Evolutionary conservation across 1,140 invertebrate species (phyloP), one percentile per base, ranked within the genome.

Genomic region (Zaprionus nigranus): DNA sequence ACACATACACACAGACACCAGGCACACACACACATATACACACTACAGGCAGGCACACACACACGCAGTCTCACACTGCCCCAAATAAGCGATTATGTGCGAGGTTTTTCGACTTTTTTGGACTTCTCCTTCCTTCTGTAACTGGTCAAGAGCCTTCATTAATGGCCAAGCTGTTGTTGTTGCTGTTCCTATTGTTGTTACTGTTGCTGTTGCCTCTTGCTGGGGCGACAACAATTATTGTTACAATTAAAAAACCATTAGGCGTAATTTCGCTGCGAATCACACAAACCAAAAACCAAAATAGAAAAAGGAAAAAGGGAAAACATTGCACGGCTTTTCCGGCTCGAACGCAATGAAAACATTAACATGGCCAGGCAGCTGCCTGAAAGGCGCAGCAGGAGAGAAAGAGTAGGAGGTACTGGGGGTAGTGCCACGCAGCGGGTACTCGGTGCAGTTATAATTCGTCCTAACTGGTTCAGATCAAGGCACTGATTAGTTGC

Each of bases 171-270:
- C 34, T 76, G 56, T 9, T 34, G 9, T 34, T 34, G 30, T 30
- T 30, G 26, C 68, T 80, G 60, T 65, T n/a, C n/a, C n/a, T n/a
- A n/a, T n/a, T 69, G 24, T 36, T 43, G 43, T 74, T 36, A 9
- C 30, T 3, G 2, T 30, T 66, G n/a, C n/a, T n/a, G n/a, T n/a
- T 17, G 72, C 61, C 49, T 68, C 38, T 22, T 56, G 12, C n/a
- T 61, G 51, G 81, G 77, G 28, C 83, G 79, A 86, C 83, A 88
- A 78, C 90, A 91, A 91, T 92, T 92, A 92, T 92, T 88, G 91
- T 91, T 85, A 85, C 90, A 91, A 92, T 92, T 92, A 92, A 92
- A 92, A 92, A 91, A 82, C 81, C 91, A 92, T 92, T 92, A 92
- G 70, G 75, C 75, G 85, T 85, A 88, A 88, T 88, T 88, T 90